Evolutionary conservation across 2,113 vertebrate genomes (phyloP).

Genomic region (Oncorhynchus gorbuscha): DNA sequence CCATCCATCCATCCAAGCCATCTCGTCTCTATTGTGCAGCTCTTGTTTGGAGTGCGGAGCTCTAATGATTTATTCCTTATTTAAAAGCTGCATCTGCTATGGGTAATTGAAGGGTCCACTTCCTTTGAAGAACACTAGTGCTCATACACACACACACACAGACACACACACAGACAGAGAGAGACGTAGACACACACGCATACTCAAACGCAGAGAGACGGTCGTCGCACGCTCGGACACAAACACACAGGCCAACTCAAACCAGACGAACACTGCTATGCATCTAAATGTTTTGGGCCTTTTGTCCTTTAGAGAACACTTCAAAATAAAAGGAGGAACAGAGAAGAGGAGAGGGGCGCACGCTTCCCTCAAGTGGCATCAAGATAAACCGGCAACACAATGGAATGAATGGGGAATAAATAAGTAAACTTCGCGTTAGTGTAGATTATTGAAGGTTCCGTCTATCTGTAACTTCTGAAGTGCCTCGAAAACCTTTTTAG

Average conservation of each 20-base stretch:
- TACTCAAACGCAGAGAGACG: background rate
- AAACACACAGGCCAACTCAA: conserved; percentile 6
- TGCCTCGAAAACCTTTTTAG: background rate
- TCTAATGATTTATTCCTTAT: conserved; percentile 72
- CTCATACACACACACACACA: conserved; percentile 14
- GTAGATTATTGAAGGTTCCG: background rate
- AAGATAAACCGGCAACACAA: conserved; percentile 14
- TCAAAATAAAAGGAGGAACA: background rate
- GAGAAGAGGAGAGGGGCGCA: background rate
- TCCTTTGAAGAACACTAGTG: conserved; percentile 73
- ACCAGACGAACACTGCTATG: conserved; percentile 11
- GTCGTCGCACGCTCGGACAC: background rate
- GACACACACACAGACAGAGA: background rate
- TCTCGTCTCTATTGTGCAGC: conserved; percentile 53
- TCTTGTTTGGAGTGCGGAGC: conserved; percentile 45
- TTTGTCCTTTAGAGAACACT: background rate
- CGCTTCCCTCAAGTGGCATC: conserved; percentile 2
- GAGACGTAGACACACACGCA: background rate
- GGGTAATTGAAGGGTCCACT: conserved; percentile 74
- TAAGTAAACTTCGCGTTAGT: conserved; percentile 27
- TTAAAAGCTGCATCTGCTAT: conserved; percentile 78
- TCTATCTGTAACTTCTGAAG: background rate
- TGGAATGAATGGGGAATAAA: background rate
- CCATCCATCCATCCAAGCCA: conserved; percentile 18
- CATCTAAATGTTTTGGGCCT: background rate